These are phyloP conservation scores for Eilema caniola DNA, from an alignment of 2,888 invertebrate species.

Conservation along the genomic window DNA sequence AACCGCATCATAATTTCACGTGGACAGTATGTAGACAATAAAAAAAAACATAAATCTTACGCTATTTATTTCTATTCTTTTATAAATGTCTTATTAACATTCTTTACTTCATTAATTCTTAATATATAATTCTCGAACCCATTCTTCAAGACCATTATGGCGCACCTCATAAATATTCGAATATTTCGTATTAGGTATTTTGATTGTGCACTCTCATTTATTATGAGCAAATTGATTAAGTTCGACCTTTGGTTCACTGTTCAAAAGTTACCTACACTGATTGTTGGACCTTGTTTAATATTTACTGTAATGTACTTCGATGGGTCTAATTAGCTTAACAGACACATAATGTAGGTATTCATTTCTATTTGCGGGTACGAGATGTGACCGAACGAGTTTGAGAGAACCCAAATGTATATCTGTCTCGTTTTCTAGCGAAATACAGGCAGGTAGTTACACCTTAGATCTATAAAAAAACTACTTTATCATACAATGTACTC, in stretches of 20 bases:
- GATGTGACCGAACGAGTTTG: too few species aligned
- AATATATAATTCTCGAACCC: neutral
- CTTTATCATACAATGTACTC: too few species aligned
- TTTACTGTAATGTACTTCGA: neutral
- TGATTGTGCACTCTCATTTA: neutral
- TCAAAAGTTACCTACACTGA: neutral
- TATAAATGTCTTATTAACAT: neutral
- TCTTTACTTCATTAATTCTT: neutral
- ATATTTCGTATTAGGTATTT: slow-evolving; percentile 4
- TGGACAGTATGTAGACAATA: too few species aligned
- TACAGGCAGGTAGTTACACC: too few species aligned
- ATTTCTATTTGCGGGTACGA: too few species aligned
- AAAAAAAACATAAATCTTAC: too few species aligned
- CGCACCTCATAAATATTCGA: neutral
- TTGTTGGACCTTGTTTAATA: neutral
- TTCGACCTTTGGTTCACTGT: neutral
- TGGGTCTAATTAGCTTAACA: neutral
- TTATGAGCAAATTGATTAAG: neutral
- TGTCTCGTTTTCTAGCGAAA: too few species aligned
- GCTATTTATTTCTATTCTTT: too few species aligned
- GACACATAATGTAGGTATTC: too few species aligned
- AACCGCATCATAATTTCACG: too few species aligned
- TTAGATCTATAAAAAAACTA: too few species aligned
- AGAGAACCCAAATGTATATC: neutral
- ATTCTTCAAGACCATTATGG: neutral